These are phyloP conservation scores for Laupala kohalensis DNA, from an alignment of 1,140 invertebrate genomes.

Conservation along the genomic window DNA sequence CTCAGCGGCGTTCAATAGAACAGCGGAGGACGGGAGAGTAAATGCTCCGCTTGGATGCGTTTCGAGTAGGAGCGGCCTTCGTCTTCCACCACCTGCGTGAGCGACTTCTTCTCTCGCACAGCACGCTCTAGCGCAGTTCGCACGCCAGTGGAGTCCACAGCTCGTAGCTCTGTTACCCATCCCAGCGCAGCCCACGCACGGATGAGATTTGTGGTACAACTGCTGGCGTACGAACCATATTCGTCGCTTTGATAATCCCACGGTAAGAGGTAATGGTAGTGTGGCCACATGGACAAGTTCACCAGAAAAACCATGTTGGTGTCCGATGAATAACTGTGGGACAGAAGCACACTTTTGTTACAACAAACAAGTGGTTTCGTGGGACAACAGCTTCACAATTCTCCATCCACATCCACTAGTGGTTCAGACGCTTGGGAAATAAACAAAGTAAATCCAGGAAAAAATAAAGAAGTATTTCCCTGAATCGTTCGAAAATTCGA, in stretches of 20 bases:
- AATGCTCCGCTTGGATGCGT: background rate
- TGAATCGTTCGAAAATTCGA: too few relatives aligned
- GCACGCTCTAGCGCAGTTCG: background rate
- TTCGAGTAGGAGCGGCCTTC: conserved; percentile 38
- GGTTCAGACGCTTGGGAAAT: too few relatives aligned
- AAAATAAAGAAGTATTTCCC: too few relatives aligned
- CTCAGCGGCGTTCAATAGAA: background rate
- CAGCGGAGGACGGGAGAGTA: background rate
- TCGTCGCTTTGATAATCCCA: conserved; percentile 65
- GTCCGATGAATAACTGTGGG: conserved; percentile 35
- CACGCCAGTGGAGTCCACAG: conserved; percentile 31
- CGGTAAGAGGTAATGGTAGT: conserved; percentile 62
- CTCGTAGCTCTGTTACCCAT: conserved; percentile 43
- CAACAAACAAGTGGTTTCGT: background rate
- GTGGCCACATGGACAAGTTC: conserved; percentile 57
- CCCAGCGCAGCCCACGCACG: conserved; percentile 50
- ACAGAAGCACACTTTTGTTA: background rate
- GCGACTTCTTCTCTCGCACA: conserved; percentile 54
- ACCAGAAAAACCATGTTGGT: conserved; percentile 58
- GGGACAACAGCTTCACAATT: background rate
- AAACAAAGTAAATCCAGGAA: background rate
- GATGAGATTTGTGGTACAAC: conserved; percentile 48
- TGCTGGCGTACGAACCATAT: conserved; percentile 54
- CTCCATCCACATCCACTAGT: too few relatives aligned
- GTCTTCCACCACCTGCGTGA: conserved; percentile 71